Evolutionary conservation across 2,797 vertebrate genomes (phyloP), one percentile per base, ranked within the genome.

Genomic region (Aphelocoma californica): DNA sequence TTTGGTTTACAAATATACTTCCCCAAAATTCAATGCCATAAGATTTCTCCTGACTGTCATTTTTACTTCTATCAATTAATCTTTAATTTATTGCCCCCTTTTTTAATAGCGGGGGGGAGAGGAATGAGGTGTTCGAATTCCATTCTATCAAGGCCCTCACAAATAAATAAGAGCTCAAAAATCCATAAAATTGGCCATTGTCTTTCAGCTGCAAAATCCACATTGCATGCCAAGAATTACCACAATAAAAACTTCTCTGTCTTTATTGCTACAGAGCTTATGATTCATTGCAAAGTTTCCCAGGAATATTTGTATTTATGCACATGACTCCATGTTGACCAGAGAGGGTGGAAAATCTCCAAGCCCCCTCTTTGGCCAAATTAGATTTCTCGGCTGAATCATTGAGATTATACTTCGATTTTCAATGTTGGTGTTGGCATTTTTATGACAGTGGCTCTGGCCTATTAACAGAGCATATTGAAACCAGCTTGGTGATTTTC

Each of bases 151-250:
- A 65, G 66, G 72, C 67, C 86, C 84, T 94, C 29, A 61, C 31
- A 82, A 82, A 77, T 66, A 92, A 94, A 60, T 53, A 88, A 92
- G 57, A 93, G 20, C 72, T 95, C 57, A 83, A 95, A 93, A 95
- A 95, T 73, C 67, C 44, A 64, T 94, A 78, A 96, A 96, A 91
- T 61, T 83, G 9, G 44, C 64, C 69, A 88, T 74, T 31, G 2
- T 47, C 47, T 71, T 78, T 94, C 58, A 81, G 66, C 47, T 85
- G 80, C 71, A 75, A 94, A 87, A 65, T 67, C 62, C 38, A 45
- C 0, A 0, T 64, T 40, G 21, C 53, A 38, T 47, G 72, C 61
- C 58, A 88, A 84, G 45, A 70, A 47, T 69, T 86, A 69, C 62
- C 80, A 70, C 73, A 54, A 88, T 73, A 92, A 92, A 90, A 81